Evolutionary conservation across 2,888 invertebrate species (phyloP).

Genomic region (Cerastis leucographa): DNA sequence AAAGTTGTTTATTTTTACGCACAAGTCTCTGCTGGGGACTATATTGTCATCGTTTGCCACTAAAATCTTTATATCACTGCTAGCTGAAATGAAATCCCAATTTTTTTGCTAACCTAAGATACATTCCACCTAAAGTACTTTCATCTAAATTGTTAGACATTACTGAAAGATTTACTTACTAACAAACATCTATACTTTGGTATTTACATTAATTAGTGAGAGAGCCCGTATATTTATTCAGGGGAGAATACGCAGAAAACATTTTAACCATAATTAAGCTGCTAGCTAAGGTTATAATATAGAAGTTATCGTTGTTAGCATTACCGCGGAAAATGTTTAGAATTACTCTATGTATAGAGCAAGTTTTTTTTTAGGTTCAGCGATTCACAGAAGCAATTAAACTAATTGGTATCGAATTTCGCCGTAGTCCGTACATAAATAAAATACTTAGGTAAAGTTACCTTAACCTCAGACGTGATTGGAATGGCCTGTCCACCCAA

Average conservation of each 20-base stretch:
- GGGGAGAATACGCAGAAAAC: slow-evolving; percentile 49
- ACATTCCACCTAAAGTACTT: slow-evolving; percentile 11
- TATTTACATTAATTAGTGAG: slow-evolving; percentile 24
- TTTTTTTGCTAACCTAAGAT: not conserved
- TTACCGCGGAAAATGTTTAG: slow-evolving; percentile 43
- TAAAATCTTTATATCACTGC: slow-evolving; percentile 16
- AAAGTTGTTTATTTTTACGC: slow-evolving; percentile 50
- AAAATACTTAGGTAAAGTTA: slow-evolving; percentile 27
- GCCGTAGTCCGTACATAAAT: slow-evolving; percentile 11
- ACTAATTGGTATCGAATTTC: slow-evolving; percentile 42
- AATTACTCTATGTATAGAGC: slow-evolving; percentile 15
- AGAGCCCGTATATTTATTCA: slow-evolving; percentile 31
- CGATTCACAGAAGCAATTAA: slow-evolving; percentile 39
- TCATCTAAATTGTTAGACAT: slow-evolving; percentile 26
- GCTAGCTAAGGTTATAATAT: slow-evolving; percentile 33
- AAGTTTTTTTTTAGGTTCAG: slow-evolving; percentile 16
- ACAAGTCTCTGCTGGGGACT: slow-evolving; percentile 13
- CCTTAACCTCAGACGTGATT: slow-evolving; percentile 60
- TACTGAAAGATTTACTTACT: slow-evolving; percentile 14
- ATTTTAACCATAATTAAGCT: slow-evolving; percentile 39
- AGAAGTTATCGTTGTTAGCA: slow-evolving; percentile 41
- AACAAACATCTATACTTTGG: slow-evolving; percentile 24
- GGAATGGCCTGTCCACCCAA: slow-evolving; percentile 72
- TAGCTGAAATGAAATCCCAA: not conserved
- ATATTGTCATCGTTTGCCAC: slow-evolving; percentile 25